These are phyloP conservation scores for Ormia ochracea DNA, from an alignment of 2,888 invertebrate species.

Conservation along the genomic window DNA sequence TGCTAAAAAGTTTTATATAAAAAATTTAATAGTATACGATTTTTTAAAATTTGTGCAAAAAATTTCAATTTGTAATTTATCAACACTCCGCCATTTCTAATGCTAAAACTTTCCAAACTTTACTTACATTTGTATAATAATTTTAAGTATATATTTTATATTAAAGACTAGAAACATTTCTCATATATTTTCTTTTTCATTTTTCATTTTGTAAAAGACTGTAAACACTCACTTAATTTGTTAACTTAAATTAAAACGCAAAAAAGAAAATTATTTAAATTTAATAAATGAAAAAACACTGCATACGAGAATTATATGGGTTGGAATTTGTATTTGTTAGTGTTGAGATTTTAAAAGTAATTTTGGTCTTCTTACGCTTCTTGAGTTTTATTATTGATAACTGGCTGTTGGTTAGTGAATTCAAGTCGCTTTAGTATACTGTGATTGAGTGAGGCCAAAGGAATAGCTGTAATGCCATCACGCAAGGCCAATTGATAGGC, in stretches of 20 bases:
- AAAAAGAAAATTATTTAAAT: slow-evolving; percentile 4
- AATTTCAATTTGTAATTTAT: slow-evolving; percentile 32
- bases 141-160: slow-evolving; percentile 16
- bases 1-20: slow-evolving; percentile 55
- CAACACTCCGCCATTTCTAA: background rate
- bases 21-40: slow-evolving; percentile 36
- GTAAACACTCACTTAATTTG: slow-evolving; percentile 26
- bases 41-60: slow-evolving; percentile 57
- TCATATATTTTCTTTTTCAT: background rate
- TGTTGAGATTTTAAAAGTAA: slow-evolving; percentile 5
- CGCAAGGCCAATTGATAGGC: slow-evolving; percentile 94
- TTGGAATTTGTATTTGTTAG: slow-evolving; percentile 13
- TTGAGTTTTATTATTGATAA: slow-evolving; percentile 46
- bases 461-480: slow-evolving; percentile 60
- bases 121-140: slow-evolving; percentile 16
- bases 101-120: slow-evolving; percentile 1
- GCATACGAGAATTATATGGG: no score
- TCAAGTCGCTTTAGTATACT: slow-evolving; percentile 51
- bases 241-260: slow-evolving; percentile 36
- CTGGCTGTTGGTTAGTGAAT: slow-evolving; percentile 29
- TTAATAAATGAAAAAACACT: slow-evolving; percentile 5
- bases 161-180: slow-evolving; percentile 50
- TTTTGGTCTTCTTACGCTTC: slow-evolving; percentile 60
- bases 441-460: slow-evolving; percentile 43
- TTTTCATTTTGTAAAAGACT: slow-evolving; percentile 9